phyloP scores from a whole-genome alignment of 2,113 vertebrate species.

The Stomatorhinus ivindoensis region DNA sequence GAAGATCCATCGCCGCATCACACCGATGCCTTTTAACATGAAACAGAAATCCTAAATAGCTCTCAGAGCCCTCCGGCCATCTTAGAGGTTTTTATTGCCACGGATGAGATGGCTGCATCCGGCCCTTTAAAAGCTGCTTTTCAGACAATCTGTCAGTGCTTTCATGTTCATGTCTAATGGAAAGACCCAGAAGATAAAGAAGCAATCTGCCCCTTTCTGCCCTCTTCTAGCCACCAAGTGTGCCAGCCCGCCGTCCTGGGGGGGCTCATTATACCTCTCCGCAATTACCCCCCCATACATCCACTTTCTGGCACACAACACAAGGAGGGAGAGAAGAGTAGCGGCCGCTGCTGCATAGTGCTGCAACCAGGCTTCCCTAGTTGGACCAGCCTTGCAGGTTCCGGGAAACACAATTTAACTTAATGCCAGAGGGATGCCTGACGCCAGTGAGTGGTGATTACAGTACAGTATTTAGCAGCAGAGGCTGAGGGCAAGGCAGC shows the following conservation, averaged over 20 bases:
- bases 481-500: neutral
- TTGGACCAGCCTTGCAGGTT: neutral
- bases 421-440: neutral
- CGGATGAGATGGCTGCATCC: neutral
- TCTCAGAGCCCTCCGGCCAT: neutral
- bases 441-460: neutral
- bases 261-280: neutral
- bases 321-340: neutral
- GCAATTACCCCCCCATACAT: neutral
- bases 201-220: neutral
- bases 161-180: neutral
- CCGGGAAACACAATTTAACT: neutral
- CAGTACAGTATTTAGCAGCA: neutral
- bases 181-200: neutral
- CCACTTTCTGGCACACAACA: neutral
- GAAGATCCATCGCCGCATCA: neutral
- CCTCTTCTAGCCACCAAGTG: neutral
- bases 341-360: neutral
- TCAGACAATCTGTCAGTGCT: neutral
- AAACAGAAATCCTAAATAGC: neutral
- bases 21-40: neutral
- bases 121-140: constrained; percentile 6
- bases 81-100: neutral
- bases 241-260: neutral
- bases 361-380: neutral